A percentile compares a stretch with the other conserved stretches of the same genome.
Evolutionary conservation across 2,888 invertebrate species (phyloP).

Genomic region (Lissonota sp.): DNA sequence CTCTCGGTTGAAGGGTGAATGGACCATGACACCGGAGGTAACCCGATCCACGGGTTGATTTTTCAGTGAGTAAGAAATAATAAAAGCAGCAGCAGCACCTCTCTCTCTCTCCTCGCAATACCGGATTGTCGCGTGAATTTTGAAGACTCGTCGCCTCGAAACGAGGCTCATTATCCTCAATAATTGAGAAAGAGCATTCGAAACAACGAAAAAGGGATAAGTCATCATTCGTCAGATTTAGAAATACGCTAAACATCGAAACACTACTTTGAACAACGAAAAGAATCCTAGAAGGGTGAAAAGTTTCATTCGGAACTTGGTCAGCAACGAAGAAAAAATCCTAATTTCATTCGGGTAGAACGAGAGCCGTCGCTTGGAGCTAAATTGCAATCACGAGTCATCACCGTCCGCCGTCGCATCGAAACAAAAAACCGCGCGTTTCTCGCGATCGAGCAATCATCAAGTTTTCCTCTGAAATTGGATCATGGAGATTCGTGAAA

Average conservation of each 20-base stretch:
- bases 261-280: too few species aligned
- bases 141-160: neutral
- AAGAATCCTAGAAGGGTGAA: too few species aligned
- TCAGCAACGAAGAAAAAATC: too few species aligned
- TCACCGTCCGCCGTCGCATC: constrained; percentile 28
- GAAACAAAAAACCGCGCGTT: constrained; percentile 35
- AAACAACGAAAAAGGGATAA: too few species aligned
- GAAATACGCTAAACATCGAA: too few species aligned
- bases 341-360: too few species aligned
- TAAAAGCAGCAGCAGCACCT: constrained; percentile 47
- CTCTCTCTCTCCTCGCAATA: neutral
- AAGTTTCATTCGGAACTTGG: too few species aligned
- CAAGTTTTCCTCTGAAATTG: neutral
- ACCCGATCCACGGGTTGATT: constrained; percentile 64
- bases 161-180: neutral
- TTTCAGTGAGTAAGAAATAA: constrained; percentile 67
- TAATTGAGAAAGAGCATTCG: too few species aligned
- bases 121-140: too few species aligned
- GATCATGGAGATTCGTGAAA: constrained; percentile 76
- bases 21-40: constrained; percentile 62
- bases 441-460: neutral
- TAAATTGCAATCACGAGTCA: neutral
- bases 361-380: constrained; percentile 8
- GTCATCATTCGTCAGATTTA: too few species aligned
- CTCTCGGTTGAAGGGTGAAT: constrained; percentile 57